phyloP scores from a whole-genome alignment of 2,888 invertebrate species.

The Aphodius sticticus region DNA sequence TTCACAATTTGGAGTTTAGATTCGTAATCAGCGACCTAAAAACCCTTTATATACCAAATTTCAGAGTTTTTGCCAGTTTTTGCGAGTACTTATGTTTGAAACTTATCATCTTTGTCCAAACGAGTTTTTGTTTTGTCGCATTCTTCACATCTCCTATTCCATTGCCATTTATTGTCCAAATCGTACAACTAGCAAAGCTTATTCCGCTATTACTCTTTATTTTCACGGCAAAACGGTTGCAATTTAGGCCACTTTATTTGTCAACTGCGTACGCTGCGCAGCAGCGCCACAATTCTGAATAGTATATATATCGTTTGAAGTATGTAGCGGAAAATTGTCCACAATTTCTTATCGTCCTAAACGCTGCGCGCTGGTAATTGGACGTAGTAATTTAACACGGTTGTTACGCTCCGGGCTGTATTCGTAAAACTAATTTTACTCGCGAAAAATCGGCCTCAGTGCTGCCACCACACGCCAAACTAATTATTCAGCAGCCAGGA shows the following conservation, averaged over 20 bases:
- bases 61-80: too few species aligned
- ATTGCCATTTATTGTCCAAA: too few species aligned
- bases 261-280: background rate
- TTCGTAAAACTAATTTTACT: background rate
- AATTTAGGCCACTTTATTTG: background rate
- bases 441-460: background rate
- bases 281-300: background rate
- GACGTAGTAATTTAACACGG: slow-evolving; percentile 8
- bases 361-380: background rate
- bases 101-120: too few species aligned
- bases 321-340: slow-evolving; percentile 26
- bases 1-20: too few species aligned
- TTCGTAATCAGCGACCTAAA: too few species aligned
- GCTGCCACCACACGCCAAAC: background rate
- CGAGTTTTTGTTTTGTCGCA: too few species aligned
- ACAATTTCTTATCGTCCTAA: slow-evolving; percentile 4
- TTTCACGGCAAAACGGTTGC: background rate
- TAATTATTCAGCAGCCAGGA: too few species aligned
- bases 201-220: too few species aligned
- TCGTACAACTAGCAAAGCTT: too few species aligned
- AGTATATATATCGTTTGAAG: slow-evolving; percentile 23
- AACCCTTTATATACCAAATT: too few species aligned
- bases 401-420: background rate
- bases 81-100: too few species aligned
- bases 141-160: too few species aligned